A percentile compares a stretch with the other conserved stretches of the same genome.
Evolutionary conservation across 2,888 invertebrate species (phyloP).

Genomic region (Drosophila mimica): DNA sequence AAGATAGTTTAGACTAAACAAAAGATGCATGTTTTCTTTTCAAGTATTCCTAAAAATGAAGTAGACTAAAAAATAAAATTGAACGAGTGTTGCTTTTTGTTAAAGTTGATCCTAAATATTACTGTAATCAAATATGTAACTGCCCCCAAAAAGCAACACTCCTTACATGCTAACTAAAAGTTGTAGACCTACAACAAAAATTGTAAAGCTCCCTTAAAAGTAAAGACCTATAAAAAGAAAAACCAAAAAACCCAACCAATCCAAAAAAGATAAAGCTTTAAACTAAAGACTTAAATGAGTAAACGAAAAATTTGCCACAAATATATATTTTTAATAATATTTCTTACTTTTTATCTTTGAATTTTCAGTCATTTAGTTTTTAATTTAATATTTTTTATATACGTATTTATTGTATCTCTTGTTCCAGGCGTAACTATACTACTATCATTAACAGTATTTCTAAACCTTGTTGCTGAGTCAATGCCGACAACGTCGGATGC

Average conservation of each 20-base stretch:
- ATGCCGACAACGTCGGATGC: slow-evolving; percentile 95
- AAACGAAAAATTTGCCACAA: slow-evolving; percentile 34
- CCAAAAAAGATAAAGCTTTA: slow-evolving; percentile 34
- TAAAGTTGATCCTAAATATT: not conserved
- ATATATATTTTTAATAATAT: slow-evolving; percentile 50
- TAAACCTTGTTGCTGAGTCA: slow-evolving; percentile 98
- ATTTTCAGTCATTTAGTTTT: slow-evolving; percentile 67
- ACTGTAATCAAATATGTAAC: not conserved
- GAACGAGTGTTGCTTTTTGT: slow-evolving; percentile 41
- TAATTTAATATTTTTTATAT: slow-evolving; percentile 77
- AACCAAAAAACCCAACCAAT: slow-evolving; percentile 15
- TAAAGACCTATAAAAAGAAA: slow-evolving; percentile 29
- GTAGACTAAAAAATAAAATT: slow-evolving; percentile 34
- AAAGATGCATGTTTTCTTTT: slow-evolving; percentile 66
- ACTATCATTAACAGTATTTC: slow-evolving; percentile 98
- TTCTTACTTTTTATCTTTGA: slow-evolving; percentile 64
- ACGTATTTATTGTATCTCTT: slow-evolving; percentile 78
- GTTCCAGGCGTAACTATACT: slow-evolving; percentile 97
- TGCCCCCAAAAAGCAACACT: slow-evolving; percentile 42
- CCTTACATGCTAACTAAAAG: slow-evolving; percentile 32
- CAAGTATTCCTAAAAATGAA: slow-evolving; percentile 55
- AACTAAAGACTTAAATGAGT: slow-evolving; percentile 44
- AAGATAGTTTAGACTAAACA: slow-evolving; percentile 57
- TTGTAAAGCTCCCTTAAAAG: slow-evolving; percentile 31
- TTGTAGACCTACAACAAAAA: slow-evolving; percentile 37